Percentiles rank a stretch among this genome's conserved stretches.
These are phyloP conservation scores for Trichechus manatus DNA, from an alignment of 2,113 vertebrate species.

Conservation along the genomic window DNA sequence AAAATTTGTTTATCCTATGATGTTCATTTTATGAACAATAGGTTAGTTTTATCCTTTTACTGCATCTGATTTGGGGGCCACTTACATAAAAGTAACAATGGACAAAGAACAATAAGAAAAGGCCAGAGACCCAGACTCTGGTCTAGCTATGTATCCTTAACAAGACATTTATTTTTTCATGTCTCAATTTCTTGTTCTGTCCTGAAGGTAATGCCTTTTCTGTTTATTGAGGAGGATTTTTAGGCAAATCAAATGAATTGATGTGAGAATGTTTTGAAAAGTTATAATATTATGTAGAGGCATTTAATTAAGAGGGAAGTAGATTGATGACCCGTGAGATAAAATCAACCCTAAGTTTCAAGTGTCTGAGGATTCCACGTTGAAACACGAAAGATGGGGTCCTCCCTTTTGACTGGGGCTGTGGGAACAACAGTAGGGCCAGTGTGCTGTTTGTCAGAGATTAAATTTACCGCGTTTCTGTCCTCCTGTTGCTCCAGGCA, in stretches of 20 bases:
- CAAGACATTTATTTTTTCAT: constrained; percentile 25
- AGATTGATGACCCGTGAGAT: neutral
- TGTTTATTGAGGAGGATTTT: constrained; percentile 21
- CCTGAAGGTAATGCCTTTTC: neutral
- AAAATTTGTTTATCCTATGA: constrained; percentile 13
- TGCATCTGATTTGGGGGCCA: constrained; percentile 19
- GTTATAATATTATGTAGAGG: neutral
- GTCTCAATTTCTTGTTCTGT: neutral
- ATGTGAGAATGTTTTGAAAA: constrained; percentile 22
- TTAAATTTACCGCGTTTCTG: neutral
- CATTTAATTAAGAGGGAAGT: neutral
- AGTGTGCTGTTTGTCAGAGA: neutral
- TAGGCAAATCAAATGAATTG: constrained; percentile 13
- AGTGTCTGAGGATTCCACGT: neutral
- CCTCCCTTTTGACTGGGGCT: neutral
- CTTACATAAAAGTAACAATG: constrained; percentile 58
- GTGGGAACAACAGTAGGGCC: neutral
- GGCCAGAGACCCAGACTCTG: neutral
- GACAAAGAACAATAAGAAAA: constrained; percentile 29
- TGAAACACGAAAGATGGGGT: neutral
- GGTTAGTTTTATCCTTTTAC: constrained; percentile 45
- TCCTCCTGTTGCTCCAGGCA: neutral
- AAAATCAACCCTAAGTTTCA: neutral
- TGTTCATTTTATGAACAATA: constrained; percentile 53
- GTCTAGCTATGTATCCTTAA: neutral